Evolutionary conservation across 2,113 vertebrate species (phyloP).

Genomic region (Suncus etruscus): DNA sequence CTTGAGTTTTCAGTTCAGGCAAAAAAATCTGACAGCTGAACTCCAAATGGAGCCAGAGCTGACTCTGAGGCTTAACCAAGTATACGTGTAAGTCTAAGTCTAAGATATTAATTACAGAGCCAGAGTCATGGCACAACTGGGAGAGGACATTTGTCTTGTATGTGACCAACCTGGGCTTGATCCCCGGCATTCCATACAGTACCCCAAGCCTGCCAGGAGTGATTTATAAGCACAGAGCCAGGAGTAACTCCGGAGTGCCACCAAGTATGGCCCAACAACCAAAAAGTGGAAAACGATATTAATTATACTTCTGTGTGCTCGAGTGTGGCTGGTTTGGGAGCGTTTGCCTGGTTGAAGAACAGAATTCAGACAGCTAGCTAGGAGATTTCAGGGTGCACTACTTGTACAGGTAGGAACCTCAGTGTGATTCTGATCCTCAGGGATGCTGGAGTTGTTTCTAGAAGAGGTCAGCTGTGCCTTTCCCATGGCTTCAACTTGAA

Average conservation of each 20-base stretch:
- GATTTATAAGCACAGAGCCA: too few relatives aligned
- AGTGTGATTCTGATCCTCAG: accelerated
- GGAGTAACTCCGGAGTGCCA: too few relatives aligned
- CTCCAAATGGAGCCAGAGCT: not conserved
- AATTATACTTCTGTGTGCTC: not conserved
- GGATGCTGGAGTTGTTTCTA: not conserved
- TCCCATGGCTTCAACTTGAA: accelerated
- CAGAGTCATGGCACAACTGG: too few relatives aligned
- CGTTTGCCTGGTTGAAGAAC: not conserved
- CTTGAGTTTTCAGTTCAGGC: constrained; percentile 38
- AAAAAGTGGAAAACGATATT: too few relatives aligned
- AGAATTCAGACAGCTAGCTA: not conserved
- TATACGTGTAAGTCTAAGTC: too few relatives aligned
- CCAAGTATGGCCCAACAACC: too few relatives aligned
- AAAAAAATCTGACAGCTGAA: constrained; percentile 61
- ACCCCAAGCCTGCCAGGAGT: too few relatives aligned
- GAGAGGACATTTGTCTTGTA: too few relatives aligned
- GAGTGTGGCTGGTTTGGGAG: not conserved
- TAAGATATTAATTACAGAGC: too few relatives aligned
- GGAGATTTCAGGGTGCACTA: not conserved
- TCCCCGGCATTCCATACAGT: too few relatives aligned
- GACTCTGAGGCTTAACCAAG: not conserved
- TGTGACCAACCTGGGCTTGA: too few relatives aligned
- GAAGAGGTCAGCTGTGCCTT: accelerated
- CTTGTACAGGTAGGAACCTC: not conserved